Evolutionary conservation across 2,113 vertebrate species (phyloP), one percentile per base, ranked within the genome.

Genomic region (Rhinolophus sinicus): DNA sequence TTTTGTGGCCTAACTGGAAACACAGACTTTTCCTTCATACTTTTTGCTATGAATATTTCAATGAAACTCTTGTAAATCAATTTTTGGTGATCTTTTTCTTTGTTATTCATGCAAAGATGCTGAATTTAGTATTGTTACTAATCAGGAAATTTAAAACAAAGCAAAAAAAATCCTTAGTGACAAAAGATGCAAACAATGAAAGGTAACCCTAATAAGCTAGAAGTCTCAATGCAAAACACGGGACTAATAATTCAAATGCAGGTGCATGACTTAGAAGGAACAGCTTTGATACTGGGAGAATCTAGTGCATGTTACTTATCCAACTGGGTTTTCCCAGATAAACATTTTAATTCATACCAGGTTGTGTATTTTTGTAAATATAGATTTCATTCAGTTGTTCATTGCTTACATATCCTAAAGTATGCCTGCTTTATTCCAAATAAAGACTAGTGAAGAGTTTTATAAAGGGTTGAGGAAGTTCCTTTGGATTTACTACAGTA

Each of bases 271-370:
- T 90, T 73, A 12, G 15, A 75, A 73, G 47, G 33, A 65, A 28
- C 14, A 75, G 38, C 33, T 75, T 78, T 44, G 54, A 33, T 64
- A 28, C 7, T 80, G 22, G 10, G 35, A 62, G 28, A 56, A 72
- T 6, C 40, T 22, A 38, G 2, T 24, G 12, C 35, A 40, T 50
- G 18, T n/a, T 15, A 15, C 28, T 86, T 44, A 69, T n/a, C 47
- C 69, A 60, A 35, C 40, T 87, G 50, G 6, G 1, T 8, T 83
- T 65, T 72, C 81, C 64, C 62, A 70, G 54, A 62, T 65, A 81
- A 85, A 60, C 54, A 54, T 84, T 89, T 93, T 78, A 94, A 78
- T 62, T 67, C 88, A 85, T 72, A 58, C 2, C 26, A 95, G 81
- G 26, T 65, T 50, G 40, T 92, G 5, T 28, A 58, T 78, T 88